Percentiles rank a stretch among this genome's conserved stretches.
Conservation (phyloP, 1,140 invertebrate genomes). For the Pararge aegeria region DNA sequence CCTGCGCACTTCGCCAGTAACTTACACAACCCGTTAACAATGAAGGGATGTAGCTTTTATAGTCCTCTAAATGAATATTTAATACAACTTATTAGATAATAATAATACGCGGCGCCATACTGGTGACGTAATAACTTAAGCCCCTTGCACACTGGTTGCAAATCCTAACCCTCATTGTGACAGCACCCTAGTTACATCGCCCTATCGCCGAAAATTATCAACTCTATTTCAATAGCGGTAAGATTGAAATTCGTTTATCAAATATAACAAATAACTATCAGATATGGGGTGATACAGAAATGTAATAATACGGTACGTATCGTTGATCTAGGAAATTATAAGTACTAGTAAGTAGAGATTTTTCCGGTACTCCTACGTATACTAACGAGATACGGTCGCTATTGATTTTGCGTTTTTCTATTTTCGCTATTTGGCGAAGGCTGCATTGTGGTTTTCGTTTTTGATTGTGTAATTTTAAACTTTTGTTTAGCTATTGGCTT, state of each 20-base stretch:
- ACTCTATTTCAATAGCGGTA: slow-evolving; percentile 21
- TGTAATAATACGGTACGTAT: slow-evolving; percentile 41
- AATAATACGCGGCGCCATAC: slow-evolving; percentile 52
- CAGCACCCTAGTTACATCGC: slow-evolving; percentile 35
- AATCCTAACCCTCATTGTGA: slow-evolving; percentile 58
- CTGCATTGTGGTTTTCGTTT: neutral
- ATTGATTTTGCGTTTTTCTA: slow-evolving; percentile 16
- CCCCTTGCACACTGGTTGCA: slow-evolving; percentile 51
- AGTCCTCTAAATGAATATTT: slow-evolving; percentile 36
- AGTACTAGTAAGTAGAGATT: slow-evolving; percentile 29
- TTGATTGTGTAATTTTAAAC: neutral
- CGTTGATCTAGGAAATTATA: slow-evolving; percentile 35
- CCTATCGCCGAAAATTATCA: slow-evolving; percentile 5
- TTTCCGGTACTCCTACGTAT: slow-evolving; percentile 27
- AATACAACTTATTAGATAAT: slow-evolving; percentile 53
- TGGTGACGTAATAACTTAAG: slow-evolving; percentile 68
- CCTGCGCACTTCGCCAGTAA: neutral
- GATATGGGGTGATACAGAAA: slow-evolving; percentile 45
- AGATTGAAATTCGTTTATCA: slow-evolving; percentile 24
- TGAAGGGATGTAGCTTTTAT: slow-evolving; percentile 26
- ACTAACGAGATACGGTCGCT: slow-evolving; percentile 25
- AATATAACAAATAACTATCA: slow-evolving; percentile 31
- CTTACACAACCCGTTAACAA: slow-evolving; percentile 17
- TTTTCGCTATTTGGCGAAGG: neutral
- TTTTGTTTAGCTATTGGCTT: neutral